Evolutionary conservation across 2,888 invertebrate species (phyloP).

Genomic region (Agrotis clavis): DNA sequence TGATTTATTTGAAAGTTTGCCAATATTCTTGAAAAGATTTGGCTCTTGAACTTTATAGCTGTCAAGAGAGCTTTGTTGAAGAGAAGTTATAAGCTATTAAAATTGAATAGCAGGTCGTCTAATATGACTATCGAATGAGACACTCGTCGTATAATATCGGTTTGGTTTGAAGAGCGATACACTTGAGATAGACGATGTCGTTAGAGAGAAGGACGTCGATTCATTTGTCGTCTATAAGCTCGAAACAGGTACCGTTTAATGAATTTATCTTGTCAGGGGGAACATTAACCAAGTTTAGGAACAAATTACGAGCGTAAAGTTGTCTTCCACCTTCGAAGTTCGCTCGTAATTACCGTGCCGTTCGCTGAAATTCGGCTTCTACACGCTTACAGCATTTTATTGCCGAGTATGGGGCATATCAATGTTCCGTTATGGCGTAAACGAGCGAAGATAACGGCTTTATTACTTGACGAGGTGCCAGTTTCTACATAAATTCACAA

Average conservation of each 20-base stretch:
- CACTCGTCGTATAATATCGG: conserved; percentile 51
- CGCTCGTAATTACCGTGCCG: conserved; percentile 82
- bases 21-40: conserved; percentile 36
- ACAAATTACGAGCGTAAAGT: conserved; percentile 88
- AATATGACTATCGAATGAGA: conserved; percentile 42
- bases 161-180: conserved; percentile 65
- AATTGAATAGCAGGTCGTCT: conserved; percentile 29
- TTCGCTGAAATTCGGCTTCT: conserved; percentile 77
- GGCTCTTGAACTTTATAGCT: conserved; percentile 31
- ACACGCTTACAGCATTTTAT: conserved; percentile 77
- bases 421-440: conserved; percentile 81
- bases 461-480: conserved; percentile 86
- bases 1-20: conserved; percentile 44
- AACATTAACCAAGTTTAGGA: conserved; percentile 88
- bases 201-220: conserved; percentile 72
- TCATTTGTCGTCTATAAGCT: conserved; percentile 73
- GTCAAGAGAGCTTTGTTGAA: conserved; percentile 25
- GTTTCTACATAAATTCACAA: conserved; percentile 69
- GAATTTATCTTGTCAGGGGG: conserved; percentile 89
- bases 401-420: conserved; percentile 78
- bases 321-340: conserved; percentile 84
- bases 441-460: conserved; percentile 86
- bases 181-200: conserved; percentile 74
- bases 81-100: conserved; percentile 35
- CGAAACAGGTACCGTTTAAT: conserved; percentile 84